Evolutionary conservation across 2,888 invertebrate species (phyloP).

Genomic region (Melieria crassipennis): DNA sequence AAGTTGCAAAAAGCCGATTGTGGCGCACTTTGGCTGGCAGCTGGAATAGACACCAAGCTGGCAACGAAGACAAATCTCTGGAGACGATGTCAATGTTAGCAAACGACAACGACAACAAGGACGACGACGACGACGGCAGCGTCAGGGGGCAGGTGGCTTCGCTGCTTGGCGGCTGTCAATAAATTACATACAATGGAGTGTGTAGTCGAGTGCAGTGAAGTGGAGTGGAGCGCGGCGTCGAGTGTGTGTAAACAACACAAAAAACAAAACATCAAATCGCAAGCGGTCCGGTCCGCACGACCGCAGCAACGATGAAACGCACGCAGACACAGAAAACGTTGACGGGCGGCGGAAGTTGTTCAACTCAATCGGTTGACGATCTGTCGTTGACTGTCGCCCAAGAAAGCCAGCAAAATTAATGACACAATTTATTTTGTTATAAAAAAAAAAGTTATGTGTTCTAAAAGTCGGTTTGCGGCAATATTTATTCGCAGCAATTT

Average conservation of each 20-base stretch:
- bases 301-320: background rate
- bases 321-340: background rate
- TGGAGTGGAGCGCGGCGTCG: too few species aligned
- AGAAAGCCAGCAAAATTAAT: too few species aligned
- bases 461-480: too few species aligned
- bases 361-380: too few species aligned
- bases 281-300: background rate
- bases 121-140: too few species aligned
- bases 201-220: background rate
- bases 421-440: too few species aligned
- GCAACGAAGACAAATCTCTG: slow-evolving; percentile 26
- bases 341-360: too few species aligned
- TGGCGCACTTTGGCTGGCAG: slow-evolving; percentile 50
- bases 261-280: background rate
- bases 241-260: background rate
- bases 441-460: too few species aligned
- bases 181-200: slow-evolving; percentile 12
- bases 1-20: slow-evolving; percentile 18
- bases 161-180: slow-evolving; percentile 25
- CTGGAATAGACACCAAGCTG: slow-evolving; percentile 11
- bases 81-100: slow-evolving; percentile 34
- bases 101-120: background rate
- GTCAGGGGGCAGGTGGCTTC: too few species aligned
- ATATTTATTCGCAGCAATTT: too few species aligned
- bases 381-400: too few species aligned